Base-by-base conservation (phyloP, 2,888 invertebrate genomes). In the Lypha dubia region DNA sequence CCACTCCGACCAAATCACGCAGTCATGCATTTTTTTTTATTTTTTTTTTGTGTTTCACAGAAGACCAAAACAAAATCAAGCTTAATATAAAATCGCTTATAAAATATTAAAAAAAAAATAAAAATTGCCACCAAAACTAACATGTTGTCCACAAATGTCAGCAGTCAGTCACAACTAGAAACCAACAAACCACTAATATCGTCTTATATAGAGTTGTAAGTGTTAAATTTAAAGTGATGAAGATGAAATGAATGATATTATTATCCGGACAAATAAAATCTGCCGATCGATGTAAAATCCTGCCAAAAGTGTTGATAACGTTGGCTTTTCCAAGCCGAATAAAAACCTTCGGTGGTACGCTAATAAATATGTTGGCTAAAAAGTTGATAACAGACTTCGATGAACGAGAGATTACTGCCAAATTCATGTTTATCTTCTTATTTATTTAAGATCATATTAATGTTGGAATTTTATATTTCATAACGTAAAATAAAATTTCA, bases 41-140 rank as follows among this genome's bases (percentile, higher is more conserved):
- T 2, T 35, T 20, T 28, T 15, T 17, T 38, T 60, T 38, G 9
- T 60, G n/a, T n/a, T 28, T 4, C 2, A 51, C 44, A 32, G 51
- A 63, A 71, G 41, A 38, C 20, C 1, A 53, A 51, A 70, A 53
- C n/a, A 71, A 58, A 70, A 20, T 53, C 24, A 17, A 68, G 20
- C 24, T 68, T 17, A 74, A 71, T 63, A 56, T 6, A 62, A 62
- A 79, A 38, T 56, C n/a, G 49, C 41, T 74, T 32, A 49, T 63
- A 63, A 65, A 13, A 46, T 56, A 5, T 28, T 3, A 9, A 1
- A 38, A 60, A 63, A 58, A 58, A 35, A 82, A 60, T 82, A 63
- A 58, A 58, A 35, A 82, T 53, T 82, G 81, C 76, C 75, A 81
- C 63, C 76, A 76, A 76, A 82, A 56, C 53, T 63, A 81, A 81